A percentile compares a stretch with the other conserved stretches of the same genome.
Conservation (phyloP, 2,888 invertebrate species). For the Macrosoma leucophasiata region DNA sequence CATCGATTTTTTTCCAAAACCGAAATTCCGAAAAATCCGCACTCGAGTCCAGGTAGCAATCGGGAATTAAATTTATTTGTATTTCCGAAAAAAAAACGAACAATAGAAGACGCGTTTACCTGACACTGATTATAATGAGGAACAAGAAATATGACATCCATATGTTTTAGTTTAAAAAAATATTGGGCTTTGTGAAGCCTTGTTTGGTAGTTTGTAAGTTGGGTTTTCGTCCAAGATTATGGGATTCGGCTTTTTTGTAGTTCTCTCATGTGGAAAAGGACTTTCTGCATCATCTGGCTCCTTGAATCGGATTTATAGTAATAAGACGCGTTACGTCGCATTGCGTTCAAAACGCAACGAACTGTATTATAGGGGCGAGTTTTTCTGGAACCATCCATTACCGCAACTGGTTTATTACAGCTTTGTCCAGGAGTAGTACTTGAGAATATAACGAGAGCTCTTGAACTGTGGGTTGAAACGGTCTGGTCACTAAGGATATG, state of each 20-base stretch:
- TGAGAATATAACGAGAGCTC: too few species aligned
- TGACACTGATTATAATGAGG: slow-evolving; percentile 70
- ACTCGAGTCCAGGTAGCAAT: slow-evolving; percentile 69
- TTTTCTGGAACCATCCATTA: slow-evolving; percentile 11
- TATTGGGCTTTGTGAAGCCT: slow-evolving; percentile 20
- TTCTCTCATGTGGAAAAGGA: slow-evolving; percentile 47
- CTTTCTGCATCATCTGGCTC: slow-evolving; percentile 54
- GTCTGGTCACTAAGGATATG: too few species aligned
- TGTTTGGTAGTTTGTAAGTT: slow-evolving; percentile 55
- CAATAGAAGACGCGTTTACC: slow-evolving; percentile 64
- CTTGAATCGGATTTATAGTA: slow-evolving; percentile 61
- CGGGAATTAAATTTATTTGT: slow-evolving; percentile 67
- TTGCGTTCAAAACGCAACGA: slow-evolving; percentile 40
- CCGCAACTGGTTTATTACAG: slow-evolving; percentile 9
- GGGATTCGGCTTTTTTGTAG: slow-evolving; percentile 50
- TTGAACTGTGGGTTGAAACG: too few species aligned
- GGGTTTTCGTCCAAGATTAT: slow-evolving; percentile 42
- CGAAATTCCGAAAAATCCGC: slow-evolving; percentile 65
- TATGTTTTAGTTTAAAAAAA: slow-evolving; percentile 36
- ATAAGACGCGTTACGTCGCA: slow-evolving; percentile 47
- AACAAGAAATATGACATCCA: slow-evolving; percentile 65
- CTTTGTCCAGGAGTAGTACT: slow-evolving; percentile 1
- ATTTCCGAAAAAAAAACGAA: slow-evolving; percentile 60
- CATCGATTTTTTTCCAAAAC: slow-evolving; percentile 61
- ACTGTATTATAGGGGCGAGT: slow-evolving; percentile 32